These are phyloP conservation scores for Poecilia wingei DNA, from an alignment of 2,797 vertebrate species.

Conservation along the genomic window DNA sequence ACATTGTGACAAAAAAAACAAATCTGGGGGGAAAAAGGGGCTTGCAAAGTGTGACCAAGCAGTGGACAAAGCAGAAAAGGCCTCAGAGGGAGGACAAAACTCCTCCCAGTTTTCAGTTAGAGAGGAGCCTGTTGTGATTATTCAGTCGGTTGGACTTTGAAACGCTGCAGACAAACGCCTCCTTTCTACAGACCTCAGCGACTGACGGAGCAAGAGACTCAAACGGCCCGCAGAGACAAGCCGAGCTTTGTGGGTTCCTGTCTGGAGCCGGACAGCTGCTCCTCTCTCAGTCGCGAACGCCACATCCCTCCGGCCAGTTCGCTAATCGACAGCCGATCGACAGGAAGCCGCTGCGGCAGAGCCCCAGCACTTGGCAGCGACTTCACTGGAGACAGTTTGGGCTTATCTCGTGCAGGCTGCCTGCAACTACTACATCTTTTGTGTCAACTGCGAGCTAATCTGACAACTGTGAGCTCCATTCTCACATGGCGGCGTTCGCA, in stretches of 20 bases:
- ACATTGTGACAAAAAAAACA: conserved; percentile 45
- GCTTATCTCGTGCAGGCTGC: conserved; percentile 30
- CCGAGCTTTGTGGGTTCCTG: conserved; percentile 77
- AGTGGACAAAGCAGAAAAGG: conserved; percentile 67
- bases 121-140: conserved; percentile 63
- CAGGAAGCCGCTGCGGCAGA: conserved; percentile 31
- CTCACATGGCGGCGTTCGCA: conserved; percentile 47
- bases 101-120: conserved; percentile 61
- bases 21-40: not conserved
- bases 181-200: conserved; percentile 63
- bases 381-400: conserved; percentile 20
- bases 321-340: conserved; percentile 45
- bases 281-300: conserved; percentile 54
- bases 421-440: conserved; percentile 40
- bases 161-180: conserved; percentile 68
- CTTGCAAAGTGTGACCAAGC: conserved; percentile 63
- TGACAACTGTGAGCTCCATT: conserved; percentile 43
- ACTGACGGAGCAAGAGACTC: conserved; percentile 45
- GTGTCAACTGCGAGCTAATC: conserved; percentile 56
- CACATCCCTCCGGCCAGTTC: conserved; percentile 29
- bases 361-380: conserved; percentile 8
- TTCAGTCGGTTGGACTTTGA: conserved; percentile 65
- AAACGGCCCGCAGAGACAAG: conserved; percentile 60
- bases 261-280: conserved; percentile 75
- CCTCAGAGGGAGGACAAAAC: conserved; percentile 57